These are phyloP conservation scores for Abramis brama DNA, from an alignment of 2,113 vertebrate genomes.

Conservation along the genomic window DNA sequence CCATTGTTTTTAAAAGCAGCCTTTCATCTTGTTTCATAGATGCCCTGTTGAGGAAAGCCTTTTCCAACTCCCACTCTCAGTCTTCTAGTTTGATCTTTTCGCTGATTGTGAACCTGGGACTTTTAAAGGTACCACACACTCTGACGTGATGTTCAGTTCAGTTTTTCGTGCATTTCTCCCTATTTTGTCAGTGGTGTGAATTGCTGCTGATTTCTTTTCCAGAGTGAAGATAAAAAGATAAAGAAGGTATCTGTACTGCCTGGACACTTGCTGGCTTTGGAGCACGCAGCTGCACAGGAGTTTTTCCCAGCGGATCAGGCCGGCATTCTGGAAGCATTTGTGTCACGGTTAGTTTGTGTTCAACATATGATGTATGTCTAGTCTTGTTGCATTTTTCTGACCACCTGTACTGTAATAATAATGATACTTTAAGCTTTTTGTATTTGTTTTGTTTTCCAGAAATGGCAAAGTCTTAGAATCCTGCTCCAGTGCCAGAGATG, in stretches of 20 bases:
- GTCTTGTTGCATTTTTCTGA: not conserved
- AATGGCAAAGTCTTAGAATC: constrained; percentile 65
- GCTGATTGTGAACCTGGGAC: constrained; percentile 87
- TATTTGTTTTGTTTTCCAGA: constrained; percentile 61
- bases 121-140: constrained; percentile 84
- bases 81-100: constrained; percentile 84
- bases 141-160: not conserved
- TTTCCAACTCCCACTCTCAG: constrained; percentile 82
- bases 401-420: not conserved
- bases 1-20: not conserved
- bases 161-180: not conserved
- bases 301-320: constrained; percentile 85
- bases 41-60: constrained; percentile 86
- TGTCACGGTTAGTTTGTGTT: constrained; percentile 84
- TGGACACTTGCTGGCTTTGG: constrained; percentile 87
- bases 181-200: not conserved
- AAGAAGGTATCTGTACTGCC: constrained; percentile 80
- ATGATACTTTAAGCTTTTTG: not conserved
- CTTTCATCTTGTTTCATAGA: constrained; percentile 70
- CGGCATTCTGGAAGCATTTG: constrained; percentile 82
- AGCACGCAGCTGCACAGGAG: constrained; percentile 89
- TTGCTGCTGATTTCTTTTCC: constrained; percentile 15
- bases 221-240: constrained; percentile 92
- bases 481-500: constrained; percentile 59
- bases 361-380: not conserved